phyloP scores from a whole-genome alignment of 2,113 vertebrate species.

The Rissa tridactyla region DNA sequence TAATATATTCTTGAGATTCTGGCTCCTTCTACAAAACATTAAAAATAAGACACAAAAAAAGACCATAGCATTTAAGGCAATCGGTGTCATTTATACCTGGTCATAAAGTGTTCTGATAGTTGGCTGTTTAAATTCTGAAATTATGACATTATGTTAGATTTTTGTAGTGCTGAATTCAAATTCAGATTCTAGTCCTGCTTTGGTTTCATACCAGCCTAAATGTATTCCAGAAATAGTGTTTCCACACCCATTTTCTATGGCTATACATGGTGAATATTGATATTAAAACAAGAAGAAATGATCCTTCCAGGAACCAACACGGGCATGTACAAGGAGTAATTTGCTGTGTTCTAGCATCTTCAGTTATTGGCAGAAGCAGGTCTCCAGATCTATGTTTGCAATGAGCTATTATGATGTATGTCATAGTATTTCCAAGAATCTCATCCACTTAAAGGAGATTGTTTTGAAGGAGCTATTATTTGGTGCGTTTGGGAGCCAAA shows the following conservation, averaged over 20 bases:
- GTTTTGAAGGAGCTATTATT: constrained; percentile 51
- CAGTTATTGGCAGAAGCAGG: background rate
- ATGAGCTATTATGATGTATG: background rate
- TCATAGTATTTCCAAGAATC: constrained; percentile 55
- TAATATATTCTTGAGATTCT: background rate
- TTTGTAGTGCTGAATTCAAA: background rate
- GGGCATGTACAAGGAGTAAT: background rate
- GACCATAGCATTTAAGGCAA: background rate
- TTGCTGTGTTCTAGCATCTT: constrained; percentile 9
- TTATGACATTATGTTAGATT: background rate
- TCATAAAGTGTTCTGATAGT: background rate
- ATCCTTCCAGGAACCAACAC: background rate
- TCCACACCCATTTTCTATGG: background rate
- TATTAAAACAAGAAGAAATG: background rate
- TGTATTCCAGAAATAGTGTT: background rate
- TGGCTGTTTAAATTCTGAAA: background rate
- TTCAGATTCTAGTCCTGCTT: background rate
- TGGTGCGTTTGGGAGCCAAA: constrained; percentile 41
- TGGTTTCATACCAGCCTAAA: background rate
- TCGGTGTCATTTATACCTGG: background rate
- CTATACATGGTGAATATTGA: background rate
- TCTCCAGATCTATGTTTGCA: constrained; percentile 8
- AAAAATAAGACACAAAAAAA: background rate
- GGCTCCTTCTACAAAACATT: background rate
- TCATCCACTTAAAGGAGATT: constrained; percentile 13